phyloP scores from a whole-genome alignment of 2,888 invertebrate genomes.

The Conistra vaccinii region DNA sequence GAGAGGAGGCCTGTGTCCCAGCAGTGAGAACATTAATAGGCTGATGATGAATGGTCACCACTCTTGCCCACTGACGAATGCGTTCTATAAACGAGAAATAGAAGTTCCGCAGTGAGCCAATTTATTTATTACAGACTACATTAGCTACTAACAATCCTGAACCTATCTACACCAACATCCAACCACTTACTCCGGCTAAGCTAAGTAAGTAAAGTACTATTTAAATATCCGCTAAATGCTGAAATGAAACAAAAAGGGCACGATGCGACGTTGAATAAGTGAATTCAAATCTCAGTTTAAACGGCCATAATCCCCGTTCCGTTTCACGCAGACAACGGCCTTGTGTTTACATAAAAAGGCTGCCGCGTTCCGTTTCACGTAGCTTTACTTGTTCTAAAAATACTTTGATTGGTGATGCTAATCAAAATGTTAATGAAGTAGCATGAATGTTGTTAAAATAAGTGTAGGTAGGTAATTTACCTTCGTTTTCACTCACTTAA shows the following conservation, averaged over 20 bases:
- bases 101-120: neutral
- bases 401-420: slow-evolving; percentile 26
- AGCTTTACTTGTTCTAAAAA: slow-evolving; percentile 33
- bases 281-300: slow-evolving; percentile 41
- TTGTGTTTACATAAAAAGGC: slow-evolving; percentile 42
- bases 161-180: neutral
- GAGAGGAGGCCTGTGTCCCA: too few species aligned
- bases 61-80: neutral
- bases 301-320: slow-evolving; percentile 34
- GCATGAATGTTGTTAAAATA: slow-evolving; percentile 10
- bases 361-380: slow-evolving; percentile 36
- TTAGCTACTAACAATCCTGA: neutral
- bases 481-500: neutral
- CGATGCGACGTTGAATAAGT: slow-evolving; percentile 31
- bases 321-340: slow-evolving; percentile 29
- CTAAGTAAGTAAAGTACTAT: slow-evolving; percentile 1
- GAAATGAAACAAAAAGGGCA: slow-evolving; percentile 22
- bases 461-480: neutral
- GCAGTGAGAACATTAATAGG: too few species aligned
- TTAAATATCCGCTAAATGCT: slow-evolving; percentile 15
- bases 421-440: slow-evolving; percentile 39
- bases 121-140: too few species aligned
- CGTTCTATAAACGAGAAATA: neutral
- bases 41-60: too few species aligned
- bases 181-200: neutral